Evolutionary conservation across 1,140 invertebrate species (phyloP).

Genomic region (Periplaneta americana): DNA sequence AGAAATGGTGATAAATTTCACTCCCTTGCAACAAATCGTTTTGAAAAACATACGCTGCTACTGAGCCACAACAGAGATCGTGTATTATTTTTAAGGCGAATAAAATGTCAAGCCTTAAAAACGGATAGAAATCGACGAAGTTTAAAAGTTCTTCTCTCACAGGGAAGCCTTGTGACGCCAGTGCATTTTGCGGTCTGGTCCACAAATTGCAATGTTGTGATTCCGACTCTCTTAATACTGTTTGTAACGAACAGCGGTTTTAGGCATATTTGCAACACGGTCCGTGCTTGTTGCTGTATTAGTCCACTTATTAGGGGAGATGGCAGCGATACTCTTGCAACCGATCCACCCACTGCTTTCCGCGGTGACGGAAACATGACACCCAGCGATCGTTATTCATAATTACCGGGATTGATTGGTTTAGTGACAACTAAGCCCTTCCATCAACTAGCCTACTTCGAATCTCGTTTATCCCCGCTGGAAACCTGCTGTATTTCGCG

Average conservation of each 20-base stretch:
- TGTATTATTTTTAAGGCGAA: too few relatives aligned
- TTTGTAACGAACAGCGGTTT: neutral
- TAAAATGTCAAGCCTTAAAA: too few relatives aligned
- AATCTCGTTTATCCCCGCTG: slow-evolving; percentile 4
- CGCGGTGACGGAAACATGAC: slow-evolving; percentile 8
- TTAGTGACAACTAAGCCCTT: slow-evolving; percentile 8
- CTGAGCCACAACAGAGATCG: too few relatives aligned
- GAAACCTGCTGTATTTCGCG: neutral
- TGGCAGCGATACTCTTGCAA: neutral
- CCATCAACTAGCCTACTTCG: slow-evolving; percentile 7
- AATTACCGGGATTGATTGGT: slow-evolving; percentile 11
- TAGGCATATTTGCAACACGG: neutral
- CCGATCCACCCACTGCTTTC: neutral
- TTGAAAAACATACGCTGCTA: too few relatives aligned
- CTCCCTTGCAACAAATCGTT: too few relatives aligned
- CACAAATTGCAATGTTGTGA: too few relatives aligned
- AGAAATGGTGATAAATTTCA: too few relatives aligned
- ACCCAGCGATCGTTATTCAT: slow-evolving; percentile 2
- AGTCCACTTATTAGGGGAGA: neutral
- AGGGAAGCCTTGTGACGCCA: too few relatives aligned
- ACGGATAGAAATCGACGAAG: too few relatives aligned
- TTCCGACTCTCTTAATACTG: neutral
- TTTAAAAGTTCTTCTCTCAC: too few relatives aligned
- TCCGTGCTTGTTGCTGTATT: neutral
- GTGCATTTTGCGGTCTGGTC: too few relatives aligned